Evolutionary conservation across 2,888 invertebrate species (phyloP).

Genomic region (Callinectes sapidus): DNA sequence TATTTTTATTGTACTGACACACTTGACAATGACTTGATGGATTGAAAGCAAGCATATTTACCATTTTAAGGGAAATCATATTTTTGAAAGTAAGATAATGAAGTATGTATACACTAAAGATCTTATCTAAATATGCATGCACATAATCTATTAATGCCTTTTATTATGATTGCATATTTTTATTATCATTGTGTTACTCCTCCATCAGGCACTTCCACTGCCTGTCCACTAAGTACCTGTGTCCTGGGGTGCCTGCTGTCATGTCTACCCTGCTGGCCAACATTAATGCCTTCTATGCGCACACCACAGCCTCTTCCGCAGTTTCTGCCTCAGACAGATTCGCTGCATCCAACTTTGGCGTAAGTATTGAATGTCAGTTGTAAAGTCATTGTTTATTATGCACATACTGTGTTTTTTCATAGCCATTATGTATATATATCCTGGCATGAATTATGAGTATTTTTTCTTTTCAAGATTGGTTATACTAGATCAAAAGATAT

Average conservation of each 20-base stretch:
- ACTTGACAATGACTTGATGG: not conserved
- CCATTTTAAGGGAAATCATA: not conserved
- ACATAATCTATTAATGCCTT: too few relatives aligned
- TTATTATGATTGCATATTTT: not conserved
- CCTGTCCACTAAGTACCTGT: constrained; percentile 98
- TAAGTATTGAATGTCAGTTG: constrained; percentile 77
- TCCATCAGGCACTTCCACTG: constrained; percentile 96
- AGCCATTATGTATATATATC: too few relatives aligned
- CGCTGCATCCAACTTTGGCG: constrained; percentile 99
- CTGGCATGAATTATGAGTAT: too few relatives aligned
- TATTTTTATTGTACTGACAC: too few relatives aligned
- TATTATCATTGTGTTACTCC: too few relatives aligned
- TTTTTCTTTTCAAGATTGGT: not conserved
- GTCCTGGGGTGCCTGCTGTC: constrained; percentile 98
- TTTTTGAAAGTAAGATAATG: not conserved
- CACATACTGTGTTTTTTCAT: not conserved
- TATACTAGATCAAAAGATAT: not conserved
- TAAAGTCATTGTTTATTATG: not conserved
- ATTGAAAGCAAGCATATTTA: not conserved
- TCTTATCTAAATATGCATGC: not conserved
- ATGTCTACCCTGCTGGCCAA: constrained; percentile 99
- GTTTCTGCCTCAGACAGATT: constrained; percentile 99
- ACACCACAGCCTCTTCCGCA: constrained; percentile 97
- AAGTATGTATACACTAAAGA: not conserved
- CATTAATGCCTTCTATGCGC: constrained; percentile 99